phyloP scores from a whole-genome alignment of 2,113 vertebrate genomes.

The Perca flavescens region DNA sequence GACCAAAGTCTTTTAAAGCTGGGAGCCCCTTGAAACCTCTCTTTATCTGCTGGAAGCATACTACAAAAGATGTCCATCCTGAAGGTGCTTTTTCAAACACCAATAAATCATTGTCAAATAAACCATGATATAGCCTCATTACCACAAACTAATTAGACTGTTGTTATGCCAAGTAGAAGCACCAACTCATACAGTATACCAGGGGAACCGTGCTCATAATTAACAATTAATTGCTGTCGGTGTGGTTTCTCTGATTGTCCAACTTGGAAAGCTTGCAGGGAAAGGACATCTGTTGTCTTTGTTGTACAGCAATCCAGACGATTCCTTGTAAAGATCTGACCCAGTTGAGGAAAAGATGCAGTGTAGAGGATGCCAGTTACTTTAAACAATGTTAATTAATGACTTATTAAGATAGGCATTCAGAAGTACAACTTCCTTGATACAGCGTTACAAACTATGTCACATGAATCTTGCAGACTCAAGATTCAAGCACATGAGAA shows the following conservation, averaged over 20 bases:
- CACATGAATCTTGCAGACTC: conserved; percentile 21
- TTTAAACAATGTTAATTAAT: neutral
- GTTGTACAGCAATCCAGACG: neutral
- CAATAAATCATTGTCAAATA: conserved; percentile 60
- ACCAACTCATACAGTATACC: neutral
- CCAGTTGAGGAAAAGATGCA: neutral
- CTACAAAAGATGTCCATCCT: conserved; percentile 8
- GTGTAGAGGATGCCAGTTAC: neutral
- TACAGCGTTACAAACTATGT: conserved; percentile 2
- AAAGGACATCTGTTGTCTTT: neutral
- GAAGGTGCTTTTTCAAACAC: conserved; percentile 21
- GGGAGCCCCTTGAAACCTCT: neutral
- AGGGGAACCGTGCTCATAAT: neutral
- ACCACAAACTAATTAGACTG: conserved; percentile 41
- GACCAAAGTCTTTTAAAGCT: neutral
- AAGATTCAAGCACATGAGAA: conserved; percentile 19
- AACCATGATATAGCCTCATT: conserved; percentile 33
- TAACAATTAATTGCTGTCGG: neutral
- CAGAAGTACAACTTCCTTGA: neutral
- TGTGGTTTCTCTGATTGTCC: neutral
- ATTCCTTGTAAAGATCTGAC: neutral
- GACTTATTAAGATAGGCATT: neutral
- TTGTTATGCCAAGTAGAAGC: neutral
- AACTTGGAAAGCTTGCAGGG: neutral
- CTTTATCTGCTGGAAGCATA: conserved; percentile 62